Base-by-base conservation (phyloP, 2,797 vertebrate genomes). In the Semaprochilodus insignis region DNA sequence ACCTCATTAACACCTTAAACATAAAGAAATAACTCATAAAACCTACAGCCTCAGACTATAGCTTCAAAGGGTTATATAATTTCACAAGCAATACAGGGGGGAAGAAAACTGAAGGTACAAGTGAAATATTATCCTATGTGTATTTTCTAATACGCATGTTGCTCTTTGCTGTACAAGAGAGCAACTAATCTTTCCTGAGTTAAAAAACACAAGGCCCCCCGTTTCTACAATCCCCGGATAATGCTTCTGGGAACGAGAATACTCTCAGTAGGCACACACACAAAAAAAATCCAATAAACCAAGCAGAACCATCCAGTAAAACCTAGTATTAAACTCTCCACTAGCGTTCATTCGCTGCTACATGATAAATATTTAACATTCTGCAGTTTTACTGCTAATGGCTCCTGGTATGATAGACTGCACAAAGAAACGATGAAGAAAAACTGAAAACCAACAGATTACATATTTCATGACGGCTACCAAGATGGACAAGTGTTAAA, bases 291-390 rank as follows among this genome's bases (percentile, higher is more conserved):
- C 60, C 60, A 31, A 65, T 65, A 34, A 65, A 65, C 4, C 8
- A 27, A 34, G 63, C 63, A 31, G 63, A 65, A 15, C 27, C 63
- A 34, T 63, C 23, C 60, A 63, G 25, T 65, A 34, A 65, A 65
- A 65, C 2, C 16, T 1, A 34, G 15, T 14, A 65, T 63, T 63
- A 63, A 63, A 63, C 16, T 27, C 60, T 31, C 23, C 60, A 63
- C 63, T 17, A 65, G 15, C 17, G 16, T 65, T 34, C 27, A 34
- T 19, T 65, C 63, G 15, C 3, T 65, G 63, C 27, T 6, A 65
- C 27, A 34, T 65, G 27, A 62, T 23, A 65, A 65, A 65, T 63
- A 63, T 63, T 63, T 63, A 63, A 14, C 16, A 65, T 65, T 19
- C 1, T 34, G 4, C 31, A 6, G 3, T 65, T 65, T 65, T 63